Evolutionary conservation across 2,888 invertebrate genomes (phyloP), one percentile per base, ranked within the genome.

Genomic region (Phalangium opilio): DNA sequence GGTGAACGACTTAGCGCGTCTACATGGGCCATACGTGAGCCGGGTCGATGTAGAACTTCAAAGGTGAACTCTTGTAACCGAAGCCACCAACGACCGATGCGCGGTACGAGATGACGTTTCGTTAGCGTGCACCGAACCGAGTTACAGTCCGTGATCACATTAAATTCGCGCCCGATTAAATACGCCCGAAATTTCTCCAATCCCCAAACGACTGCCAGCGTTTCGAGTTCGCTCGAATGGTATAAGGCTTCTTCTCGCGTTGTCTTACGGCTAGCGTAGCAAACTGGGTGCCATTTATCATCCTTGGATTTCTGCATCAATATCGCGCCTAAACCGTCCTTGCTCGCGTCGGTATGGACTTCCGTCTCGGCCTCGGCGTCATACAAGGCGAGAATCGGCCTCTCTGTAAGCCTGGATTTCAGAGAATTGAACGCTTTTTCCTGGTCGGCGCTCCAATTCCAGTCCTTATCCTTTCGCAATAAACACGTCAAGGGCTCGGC

Each of bases 171-270:
- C 1, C 44, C 36, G 2, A 36, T 5, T 14, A 47, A 21, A 19
- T 43, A 50, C n/a, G 32, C 14, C 32, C 27, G 19, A 8, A 47
- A 42, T 21, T 48, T 48, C 12, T 48, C 44, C 3, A 50, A 7
- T 8, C 41, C 41, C 19, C 47, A 40, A n/a, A 44, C 21, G 4
- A 44, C 39, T 27, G 44, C 41, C 3, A 47, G 33, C 8, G 44
- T 27, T 34, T 47, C 36, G 1, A 45, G 14, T 27, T 45, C 48
- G 11, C 47, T 40, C 3, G 19, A 47, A 11, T 21, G 12, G 11
- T 15, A 41, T n/a, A 44, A 36, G 8, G 45, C 39, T 21, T 49
- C 36, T 4, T 19, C 41, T 7, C 20, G 0, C 11, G 8, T 40
- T 11, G 44, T 41, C 17, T 35, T 45, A 1, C 12, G n/a, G 15